Evolutionary conservation across 2,797 vertebrate genomes (phyloP).

Genomic region (Eulemur albifrons): DNA sequence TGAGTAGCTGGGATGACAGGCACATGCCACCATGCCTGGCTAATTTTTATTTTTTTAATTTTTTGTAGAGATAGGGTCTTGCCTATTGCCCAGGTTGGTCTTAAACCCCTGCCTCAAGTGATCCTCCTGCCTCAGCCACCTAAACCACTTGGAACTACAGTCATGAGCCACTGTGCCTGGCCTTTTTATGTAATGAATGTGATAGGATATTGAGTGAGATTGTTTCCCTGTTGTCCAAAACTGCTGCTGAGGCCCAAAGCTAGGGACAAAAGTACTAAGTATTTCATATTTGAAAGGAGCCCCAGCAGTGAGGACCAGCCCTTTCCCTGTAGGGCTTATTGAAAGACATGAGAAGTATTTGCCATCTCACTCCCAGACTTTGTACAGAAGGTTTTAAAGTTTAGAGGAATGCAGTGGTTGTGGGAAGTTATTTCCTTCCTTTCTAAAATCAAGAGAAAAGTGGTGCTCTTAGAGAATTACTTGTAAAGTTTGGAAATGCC

Average conservation of each 20-base stretch:
- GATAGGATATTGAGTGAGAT: background rate
- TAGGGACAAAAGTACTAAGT: background rate
- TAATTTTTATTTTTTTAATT: background rate
- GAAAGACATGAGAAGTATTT: background rate
- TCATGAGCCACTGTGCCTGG: background rate
- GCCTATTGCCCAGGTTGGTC: background rate
- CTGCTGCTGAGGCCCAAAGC: background rate
- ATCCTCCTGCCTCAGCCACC: background rate
- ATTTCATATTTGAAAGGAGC: background rate
- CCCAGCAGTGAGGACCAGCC: background rate
- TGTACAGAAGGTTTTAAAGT: background rate
- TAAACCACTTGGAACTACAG: background rate
- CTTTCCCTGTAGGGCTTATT: background rate
- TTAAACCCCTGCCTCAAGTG: background rate
- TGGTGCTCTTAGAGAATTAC: background rate
- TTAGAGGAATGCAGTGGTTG: background rate
- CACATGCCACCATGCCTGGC: background rate
- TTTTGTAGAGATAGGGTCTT: background rate
- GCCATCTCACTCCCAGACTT: background rate
- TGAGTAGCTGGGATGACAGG: background rate
- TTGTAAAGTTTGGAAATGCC: background rate
- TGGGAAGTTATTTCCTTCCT: background rate
- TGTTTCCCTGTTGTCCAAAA: background rate
- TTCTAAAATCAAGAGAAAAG: slow-evolving; percentile 16
- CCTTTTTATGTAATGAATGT: background rate